Conservation (phyloP, 2,888 invertebrate species). For the Cremastinae sp. region DNA sequence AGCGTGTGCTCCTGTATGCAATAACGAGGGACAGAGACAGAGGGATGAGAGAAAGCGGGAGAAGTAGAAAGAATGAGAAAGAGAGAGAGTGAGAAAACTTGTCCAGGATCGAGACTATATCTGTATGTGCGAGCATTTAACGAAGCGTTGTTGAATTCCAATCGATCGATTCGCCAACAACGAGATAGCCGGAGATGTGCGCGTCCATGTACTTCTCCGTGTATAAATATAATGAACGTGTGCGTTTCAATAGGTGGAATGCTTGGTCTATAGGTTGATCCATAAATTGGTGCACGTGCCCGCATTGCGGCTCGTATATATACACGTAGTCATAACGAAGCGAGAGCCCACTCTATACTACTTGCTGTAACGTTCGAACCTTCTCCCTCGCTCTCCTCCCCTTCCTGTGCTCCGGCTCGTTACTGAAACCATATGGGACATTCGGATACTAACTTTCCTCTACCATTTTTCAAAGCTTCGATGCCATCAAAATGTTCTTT, state of each 20-base stretch:
- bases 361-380: conserved; percentile 26
- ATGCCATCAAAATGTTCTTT: conserved; percentile 6
- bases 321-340: conserved; percentile 49
- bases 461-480: conserved; percentile 5
- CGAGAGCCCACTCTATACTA: conserved; percentile 22
- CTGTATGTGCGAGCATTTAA: conserved; percentile 66
- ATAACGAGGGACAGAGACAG: background rate
- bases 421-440: conserved; percentile 4
- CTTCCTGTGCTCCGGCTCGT: background rate
- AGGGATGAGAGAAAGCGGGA: no score
- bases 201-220: conserved; percentile 25
- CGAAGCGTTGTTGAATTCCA: conserved; percentile 75
- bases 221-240: conserved; percentile 13
- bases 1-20: conserved; percentile 16
- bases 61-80: background rate
- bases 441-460: background rate
- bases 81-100: no score
- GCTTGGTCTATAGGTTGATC: conserved; percentile 60
- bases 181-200: conserved; percentile 14
- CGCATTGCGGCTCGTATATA: conserved; percentile 62
- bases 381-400: conserved; percentile 9
- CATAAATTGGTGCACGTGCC: conserved; percentile 63
- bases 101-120: background rate
- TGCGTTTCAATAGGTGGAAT: conserved; percentile 30
- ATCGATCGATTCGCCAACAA: conserved; percentile 67